These are phyloP conservation scores for Megaceryle maxima DNA, from an alignment of 2,113 vertebrate species.

Conservation along the genomic window DNA sequence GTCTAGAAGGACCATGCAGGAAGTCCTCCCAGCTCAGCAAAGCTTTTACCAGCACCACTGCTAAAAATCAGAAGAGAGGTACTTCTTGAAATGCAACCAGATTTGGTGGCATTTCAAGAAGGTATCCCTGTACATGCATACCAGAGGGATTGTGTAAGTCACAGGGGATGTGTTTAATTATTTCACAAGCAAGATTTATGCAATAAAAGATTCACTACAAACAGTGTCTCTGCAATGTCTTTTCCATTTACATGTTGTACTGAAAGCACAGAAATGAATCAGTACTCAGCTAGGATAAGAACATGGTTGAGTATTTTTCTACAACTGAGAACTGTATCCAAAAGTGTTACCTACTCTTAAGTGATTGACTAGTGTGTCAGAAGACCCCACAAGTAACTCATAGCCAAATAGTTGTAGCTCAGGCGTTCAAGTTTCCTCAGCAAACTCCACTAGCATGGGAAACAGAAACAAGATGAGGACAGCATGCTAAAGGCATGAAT, in stretches of 20 bases:
- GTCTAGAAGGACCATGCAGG: not conserved
- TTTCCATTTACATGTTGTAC: not conserved
- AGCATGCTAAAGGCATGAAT: not conserved
- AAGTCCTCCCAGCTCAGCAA: not conserved
- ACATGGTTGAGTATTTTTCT: not conserved
- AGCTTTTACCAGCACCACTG: not conserved
- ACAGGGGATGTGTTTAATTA: not conserved
- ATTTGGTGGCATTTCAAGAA: not conserved
- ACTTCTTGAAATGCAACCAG: not conserved
- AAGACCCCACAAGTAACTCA: not conserved
- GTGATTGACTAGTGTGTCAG: not conserved
- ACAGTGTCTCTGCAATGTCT: not conserved
- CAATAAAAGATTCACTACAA: not conserved
- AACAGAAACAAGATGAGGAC: not conserved
- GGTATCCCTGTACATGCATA: accelerated
- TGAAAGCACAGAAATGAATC: constrained; percentile 11
- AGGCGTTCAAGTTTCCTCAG: not conserved
- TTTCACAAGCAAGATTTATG: not conserved
- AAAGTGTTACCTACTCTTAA: not conserved
- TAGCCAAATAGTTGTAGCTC: not conserved
- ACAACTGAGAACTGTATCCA: not conserved
- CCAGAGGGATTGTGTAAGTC: not conserved
- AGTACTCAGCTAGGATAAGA: not conserved
- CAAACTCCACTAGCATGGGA: not conserved
- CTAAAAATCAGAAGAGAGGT: not conserved